Evolutionary conservation across 2,797 vertebrate genomes (phyloP), one percentile per base, ranked within the genome.

Genomic region (Trichosurus vulpecula): DNA sequence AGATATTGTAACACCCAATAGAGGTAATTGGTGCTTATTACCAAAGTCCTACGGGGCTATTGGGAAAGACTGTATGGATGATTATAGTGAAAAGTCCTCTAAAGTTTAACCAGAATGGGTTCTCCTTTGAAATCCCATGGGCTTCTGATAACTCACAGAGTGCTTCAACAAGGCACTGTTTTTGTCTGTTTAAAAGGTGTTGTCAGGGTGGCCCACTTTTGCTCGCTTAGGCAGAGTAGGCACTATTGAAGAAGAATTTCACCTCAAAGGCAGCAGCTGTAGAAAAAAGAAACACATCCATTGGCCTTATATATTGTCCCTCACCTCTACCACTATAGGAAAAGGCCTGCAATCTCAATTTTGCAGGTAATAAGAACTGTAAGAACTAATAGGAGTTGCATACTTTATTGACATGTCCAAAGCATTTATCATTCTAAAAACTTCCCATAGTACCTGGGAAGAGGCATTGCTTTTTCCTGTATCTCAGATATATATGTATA

Each of bases 321-420:
- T 61, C 31, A 35, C 31, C 31, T 61, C 58, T 19, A 35, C 31
- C 12, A 35, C 29, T 16, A 92, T 30, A 66, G 52, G 54, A 81
- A 90, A 29, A 91, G 61, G 56, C 29, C 2, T 54, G 2, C 41
- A 90, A 22, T 94, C 90, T 94, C 92, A 93, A 94, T 56, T 92
- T 2, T 31, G 74, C 47, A 53, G 30, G 19, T 94, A 92, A 13
- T 19, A 31, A 91, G n/a, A 27, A 91, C 29, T 41, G 9, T 89
- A 47, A 19, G 93, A n/a, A 94, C 29, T 51, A 25, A 51, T 4
- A 3, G 11, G 13, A 2, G 94, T 95, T 94, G 10, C 6, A 87
- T 10, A 51, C 97, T 94, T 96, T 10, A 31, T 56, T 92, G 29
- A 91, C 92, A 96, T 93, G 66, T 30, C 93, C 92, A 94, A 31